Percentiles rank a stretch among this genome's conserved stretches.
These are phyloP conservation scores for Paedocypris sp. DNA, from an alignment of 2,113 vertebrate genomes.

Conservation along the genomic window DNA sequence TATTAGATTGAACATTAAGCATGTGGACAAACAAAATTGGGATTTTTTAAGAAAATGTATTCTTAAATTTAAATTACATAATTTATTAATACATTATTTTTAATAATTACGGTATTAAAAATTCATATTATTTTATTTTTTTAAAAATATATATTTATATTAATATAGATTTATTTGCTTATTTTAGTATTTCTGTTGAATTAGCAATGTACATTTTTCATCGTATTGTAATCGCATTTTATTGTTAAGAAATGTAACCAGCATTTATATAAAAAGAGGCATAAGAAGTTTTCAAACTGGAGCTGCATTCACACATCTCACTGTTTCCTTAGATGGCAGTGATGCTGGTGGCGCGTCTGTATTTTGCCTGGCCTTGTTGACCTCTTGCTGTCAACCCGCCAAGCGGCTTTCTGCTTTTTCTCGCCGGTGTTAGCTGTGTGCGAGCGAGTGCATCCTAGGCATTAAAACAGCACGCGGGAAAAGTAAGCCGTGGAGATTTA, in stretches of 20 bases:
- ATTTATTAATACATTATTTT: neutral
- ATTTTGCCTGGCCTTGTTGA: constrained; percentile 36
- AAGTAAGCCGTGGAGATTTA: constrained; percentile 24
- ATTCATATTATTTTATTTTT: no score
- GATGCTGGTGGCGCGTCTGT: constrained; percentile 21
- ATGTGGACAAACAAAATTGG: no score
- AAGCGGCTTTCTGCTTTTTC: constrained; percentile 26
- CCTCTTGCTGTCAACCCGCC: constrained; percentile 29
- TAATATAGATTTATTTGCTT: no score
- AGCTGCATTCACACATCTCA: neutral
- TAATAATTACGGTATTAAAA: no score
- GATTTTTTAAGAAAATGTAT: neutral
- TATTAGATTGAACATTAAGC: no score
- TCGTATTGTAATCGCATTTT: no score
- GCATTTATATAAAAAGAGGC: no score
- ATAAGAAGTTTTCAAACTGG: no score
- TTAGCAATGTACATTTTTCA: no score
- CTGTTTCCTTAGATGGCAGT: constrained; percentile 3
- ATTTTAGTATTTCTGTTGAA: no score
- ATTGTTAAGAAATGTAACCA: no score
- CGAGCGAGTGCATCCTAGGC: constrained; percentile 23
- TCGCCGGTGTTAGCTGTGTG: constrained; percentile 23
- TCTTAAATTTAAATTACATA: neutral
- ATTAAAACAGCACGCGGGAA: constrained; percentile 32
- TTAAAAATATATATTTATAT: no score